These are phyloP conservation scores for Muraenolepis orangiensis DNA, from an alignment of 2,797 vertebrate species.

Conservation along the genomic window DNA sequence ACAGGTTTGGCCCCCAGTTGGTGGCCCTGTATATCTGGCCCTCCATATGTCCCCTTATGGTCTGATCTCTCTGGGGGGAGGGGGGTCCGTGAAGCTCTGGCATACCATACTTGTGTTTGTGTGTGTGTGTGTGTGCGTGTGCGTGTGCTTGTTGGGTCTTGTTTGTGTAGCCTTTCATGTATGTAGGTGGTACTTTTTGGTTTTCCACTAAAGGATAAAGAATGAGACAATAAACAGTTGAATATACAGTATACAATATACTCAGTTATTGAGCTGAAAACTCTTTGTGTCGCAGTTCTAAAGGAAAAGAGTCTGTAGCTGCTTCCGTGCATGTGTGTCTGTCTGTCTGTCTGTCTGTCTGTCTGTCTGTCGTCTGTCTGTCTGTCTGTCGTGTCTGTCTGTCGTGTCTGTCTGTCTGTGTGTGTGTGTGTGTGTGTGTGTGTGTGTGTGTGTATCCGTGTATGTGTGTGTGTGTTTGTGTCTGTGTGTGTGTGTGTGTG, in stretches of 20 bases:
- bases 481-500: not conserved
- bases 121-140: conserved; percentile 8
- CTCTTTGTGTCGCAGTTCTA: not conserved
- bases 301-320: no score
- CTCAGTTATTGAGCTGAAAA: no score
- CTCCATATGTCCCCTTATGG: not conserved
- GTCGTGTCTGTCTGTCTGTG: not conserved
- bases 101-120: conserved; percentile 9
- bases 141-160: not conserved
- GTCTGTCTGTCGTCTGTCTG: not conserved
- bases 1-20: not conserved
- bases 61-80: conserved; percentile 1
- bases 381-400: not conserved
- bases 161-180: not conserved
- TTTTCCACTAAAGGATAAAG: no score
- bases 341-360: not conserved
- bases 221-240: no score
- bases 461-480: not conserved
- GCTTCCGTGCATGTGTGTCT: no score
- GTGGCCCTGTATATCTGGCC: not conserved
- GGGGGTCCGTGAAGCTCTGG: not conserved
- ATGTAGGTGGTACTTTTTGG: not conserved
- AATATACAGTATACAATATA: no score
- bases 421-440: not conserved
- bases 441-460: not conserved